These are phyloP conservation scores for Ochotona princeps DNA, from an alignment of 2,113 vertebrate species.

Conservation along the genomic window DNA sequence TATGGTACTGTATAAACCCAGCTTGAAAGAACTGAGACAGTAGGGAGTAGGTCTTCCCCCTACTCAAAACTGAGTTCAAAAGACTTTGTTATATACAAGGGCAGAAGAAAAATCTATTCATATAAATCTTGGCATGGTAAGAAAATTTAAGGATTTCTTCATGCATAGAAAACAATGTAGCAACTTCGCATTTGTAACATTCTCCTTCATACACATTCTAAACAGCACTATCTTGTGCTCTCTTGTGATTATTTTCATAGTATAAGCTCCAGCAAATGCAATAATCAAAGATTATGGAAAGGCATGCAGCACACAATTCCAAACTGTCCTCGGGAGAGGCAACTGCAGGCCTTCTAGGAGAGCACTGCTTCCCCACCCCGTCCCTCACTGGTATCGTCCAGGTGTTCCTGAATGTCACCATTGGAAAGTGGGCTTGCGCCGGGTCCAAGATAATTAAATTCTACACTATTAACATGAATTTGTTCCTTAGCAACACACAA, in stretches of 20 bases:
- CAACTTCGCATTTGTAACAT: not conserved
- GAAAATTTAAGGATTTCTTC: constrained; percentile 14
- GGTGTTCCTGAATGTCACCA: not conserved
- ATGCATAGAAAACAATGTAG: not conserved
- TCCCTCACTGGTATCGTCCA: not conserved
- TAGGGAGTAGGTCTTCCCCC: not conserved
- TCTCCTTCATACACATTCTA: not conserved
- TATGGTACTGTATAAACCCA: not conserved
- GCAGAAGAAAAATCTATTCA: not conserved
- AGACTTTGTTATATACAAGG: not conserved
- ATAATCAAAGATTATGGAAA: not conserved
- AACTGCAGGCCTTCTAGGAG: not conserved
- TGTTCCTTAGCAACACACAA: not conserved
- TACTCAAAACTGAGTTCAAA: not conserved
- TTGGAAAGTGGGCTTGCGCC: not conserved
- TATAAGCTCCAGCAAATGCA: not conserved
- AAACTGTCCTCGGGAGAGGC: not conserved
- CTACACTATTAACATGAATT: not conserved
- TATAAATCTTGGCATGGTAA: not conserved
- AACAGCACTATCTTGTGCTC: not conserved
- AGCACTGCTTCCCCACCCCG: not conserved
- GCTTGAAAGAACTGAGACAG: not conserved
- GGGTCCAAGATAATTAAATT: not conserved
- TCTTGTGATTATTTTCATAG: not conserved
- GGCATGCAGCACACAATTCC: not conserved